Evolutionary conservation across 2,888 invertebrate species (phyloP).

Genomic region (Mythimna lalbum): DNA sequence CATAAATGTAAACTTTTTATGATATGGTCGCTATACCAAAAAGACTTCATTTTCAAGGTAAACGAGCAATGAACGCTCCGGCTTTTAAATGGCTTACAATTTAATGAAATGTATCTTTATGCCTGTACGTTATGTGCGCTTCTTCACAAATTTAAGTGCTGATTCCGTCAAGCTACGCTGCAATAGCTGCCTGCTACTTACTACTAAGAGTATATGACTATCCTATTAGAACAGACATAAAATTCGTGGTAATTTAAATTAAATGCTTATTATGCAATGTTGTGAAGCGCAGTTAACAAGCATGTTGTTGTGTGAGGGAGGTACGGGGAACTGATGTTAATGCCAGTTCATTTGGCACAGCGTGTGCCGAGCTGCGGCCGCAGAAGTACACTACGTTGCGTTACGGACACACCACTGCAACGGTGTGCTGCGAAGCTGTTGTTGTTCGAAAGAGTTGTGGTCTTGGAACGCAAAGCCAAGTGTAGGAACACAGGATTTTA

Average conservation of each 20-base stretch:
- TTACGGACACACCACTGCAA: background rate
- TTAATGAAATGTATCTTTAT: background rate
- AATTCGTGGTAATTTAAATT: constrained; percentile 21
- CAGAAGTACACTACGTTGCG: constrained; percentile 25
- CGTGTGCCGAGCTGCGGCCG: constrained; percentile 13
- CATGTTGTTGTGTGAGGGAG: constrained; percentile 15
- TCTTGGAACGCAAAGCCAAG: too few relatives aligned
- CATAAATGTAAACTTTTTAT: constrained; percentile 17
- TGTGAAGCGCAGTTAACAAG: constrained; percentile 26
- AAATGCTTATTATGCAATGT: constrained; percentile 24
- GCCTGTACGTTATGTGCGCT: background rate
- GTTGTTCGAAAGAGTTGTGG: background rate
- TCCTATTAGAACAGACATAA: background rate
- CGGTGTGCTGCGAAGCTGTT: background rate
- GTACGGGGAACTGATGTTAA: constrained; percentile 68
- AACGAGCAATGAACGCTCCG: background rate
- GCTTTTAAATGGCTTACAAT: background rate
- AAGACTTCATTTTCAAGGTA: constrained; percentile 5
- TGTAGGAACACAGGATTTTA: too few relatives aligned
- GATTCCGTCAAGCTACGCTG: background rate
- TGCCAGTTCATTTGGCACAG: constrained; percentile 75
- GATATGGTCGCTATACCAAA: constrained; percentile 9
- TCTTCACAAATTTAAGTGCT: background rate
- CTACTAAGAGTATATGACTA: background rate
- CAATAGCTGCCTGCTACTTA: background rate